Base-by-base conservation (phyloP, 2,888 invertebrate genomes). In the Pasiphila rectangulata region DNA sequence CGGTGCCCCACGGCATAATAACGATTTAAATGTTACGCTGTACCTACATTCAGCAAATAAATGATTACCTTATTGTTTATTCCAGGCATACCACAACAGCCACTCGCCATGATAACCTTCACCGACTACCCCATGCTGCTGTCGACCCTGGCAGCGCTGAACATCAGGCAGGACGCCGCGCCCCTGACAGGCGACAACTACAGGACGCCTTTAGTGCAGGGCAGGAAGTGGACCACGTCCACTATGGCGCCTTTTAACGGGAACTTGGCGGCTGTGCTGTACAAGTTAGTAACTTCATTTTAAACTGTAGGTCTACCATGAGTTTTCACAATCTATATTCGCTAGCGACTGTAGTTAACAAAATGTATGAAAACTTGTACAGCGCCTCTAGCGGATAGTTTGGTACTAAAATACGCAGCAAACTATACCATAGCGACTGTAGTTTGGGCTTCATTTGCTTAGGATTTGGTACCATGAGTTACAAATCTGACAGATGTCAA, bases 231-330 rank as follows among this genome's bases (percentile, higher is more conserved):
- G 94, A 83, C 90, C 45, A 91, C 92, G 0, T 94, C 95, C 0
- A 71, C 84, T 4, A 88, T 95, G 53, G 84, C 90, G 46, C 93
- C 96, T 0, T 95, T 94, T 67, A 92, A 93, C 4, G 90, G 92
- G 1, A 96, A 96, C 76, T 69, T 96, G 4, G 93, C 92, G 13
- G 94, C 94, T 20, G 91, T 94, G 0, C 90, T 96, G 50, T 95
- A 94, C 79, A 91, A 92, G 92, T 94, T 72, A 87, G 89, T 37
- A 13, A 27, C 5, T 10, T n/a, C n/a, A 5, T 9, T 2, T 20
- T 9, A 23, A 1, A 1, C 1, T 0, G 4, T 27, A 10, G 7
- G 7, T 27, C n/a, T n/a, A n/a, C n/a, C n/a, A n/a, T n/a, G n/a
- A n/a, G n/a, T n/a, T n/a, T n/a, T n/a, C n/a, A n/a, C n/a, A n/a